Base-by-base conservation (phyloP, 1,140 invertebrate genomes). In the Bilobella aurantiaca region DNA sequence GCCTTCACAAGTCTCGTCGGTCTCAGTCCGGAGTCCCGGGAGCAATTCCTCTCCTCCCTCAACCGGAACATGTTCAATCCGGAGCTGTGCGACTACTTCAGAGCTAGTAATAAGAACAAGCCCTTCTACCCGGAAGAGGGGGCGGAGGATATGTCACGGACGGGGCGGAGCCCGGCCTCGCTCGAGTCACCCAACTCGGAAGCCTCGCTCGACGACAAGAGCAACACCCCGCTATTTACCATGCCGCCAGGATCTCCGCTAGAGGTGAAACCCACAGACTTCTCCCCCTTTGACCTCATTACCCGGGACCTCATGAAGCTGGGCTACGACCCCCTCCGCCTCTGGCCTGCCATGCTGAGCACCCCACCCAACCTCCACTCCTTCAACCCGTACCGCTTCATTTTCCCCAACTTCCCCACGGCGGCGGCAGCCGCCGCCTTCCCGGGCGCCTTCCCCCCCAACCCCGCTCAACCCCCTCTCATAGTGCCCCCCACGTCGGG, bases 111-210 rank as follows among this genome's bases (percentile, higher is more conserved):
- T 66, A 31, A 31, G n/a, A n/a, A n/a, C n/a, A n/a, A n/a, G n/a
- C n/a, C n/a, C n/a, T n/a, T n/a, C n/a, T n/a, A n/a, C n/a, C n/a
- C n/a, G n/a, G n/a, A n/a, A n/a, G n/a, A 23, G 25, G n/a, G n/a
- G n/a, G n/a, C n/a, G n/a, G 12, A 23, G 25, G 12, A 53, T 14
- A 3, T 53, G 34, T 66, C 66, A 0, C 62, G 68, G 0, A 65
- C 59, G 14, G 58, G 64, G 0, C 25, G n/a, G n/a, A 73, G 71
- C 56, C 71, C 68, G 34, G 71, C 60, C 21, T 73, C 71, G 29
- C 69, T 73, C 1, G 71, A 73, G 27, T 73, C 71, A 34, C 71
- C 71, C 0, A 68, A 70, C 58, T 73, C 71, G 1, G 71, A 73
- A 64, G 69, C 69, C 25, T 72, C 70, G 12, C 42, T 56, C 12